Conservation (phyloP, 1,140 invertebrate genomes). For the Lasioglossum albipes region DNA sequence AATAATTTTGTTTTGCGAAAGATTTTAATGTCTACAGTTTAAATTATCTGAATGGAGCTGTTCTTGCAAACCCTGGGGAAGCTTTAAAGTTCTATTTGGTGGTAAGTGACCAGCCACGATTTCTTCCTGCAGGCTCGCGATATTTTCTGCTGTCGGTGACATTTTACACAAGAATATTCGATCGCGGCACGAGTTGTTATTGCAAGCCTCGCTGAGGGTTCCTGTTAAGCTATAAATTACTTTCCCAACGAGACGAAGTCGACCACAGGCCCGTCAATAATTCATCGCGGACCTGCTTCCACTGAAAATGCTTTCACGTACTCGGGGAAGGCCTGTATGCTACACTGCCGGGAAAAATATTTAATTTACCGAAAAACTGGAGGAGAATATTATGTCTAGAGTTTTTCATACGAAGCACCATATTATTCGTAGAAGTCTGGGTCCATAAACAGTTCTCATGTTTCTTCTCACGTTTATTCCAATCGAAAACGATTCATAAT, state of each 20-base stretch:
- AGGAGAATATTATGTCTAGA: neutral
- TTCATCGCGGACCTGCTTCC: slow-evolving; percentile 44
- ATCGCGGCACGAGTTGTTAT: slow-evolving; percentile 39
- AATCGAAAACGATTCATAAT: no score
- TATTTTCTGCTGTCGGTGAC: slow-evolving; percentile 21
- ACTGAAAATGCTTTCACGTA: slow-evolving; percentile 40
- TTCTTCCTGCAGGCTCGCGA: slow-evolving; percentile 1
- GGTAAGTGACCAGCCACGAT: slow-evolving; percentile 6
- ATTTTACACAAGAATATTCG: slow-evolving; percentile 41
- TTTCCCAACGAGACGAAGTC: slow-evolving; percentile 50
- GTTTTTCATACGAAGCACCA: neutral
- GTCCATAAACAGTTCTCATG: neutral
- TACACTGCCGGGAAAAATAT: slow-evolving; percentile 26
- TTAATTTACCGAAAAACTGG: slow-evolving; percentile 30
- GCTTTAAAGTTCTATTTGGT: neutral
- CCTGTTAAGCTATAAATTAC: slow-evolving; percentile 53
- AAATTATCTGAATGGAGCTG: neutral
- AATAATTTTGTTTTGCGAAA: no score
- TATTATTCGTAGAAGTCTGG: neutral
- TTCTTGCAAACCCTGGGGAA: neutral
- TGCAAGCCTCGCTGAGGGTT: slow-evolving; percentile 35
- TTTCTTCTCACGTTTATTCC: no score
- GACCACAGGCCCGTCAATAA: slow-evolving; percentile 53
- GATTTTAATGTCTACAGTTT: no score
- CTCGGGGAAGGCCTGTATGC: neutral